Conservation (phyloP, 2,113 vertebrate genomes). For the Phyllopteryx taeniolatus region DNA sequence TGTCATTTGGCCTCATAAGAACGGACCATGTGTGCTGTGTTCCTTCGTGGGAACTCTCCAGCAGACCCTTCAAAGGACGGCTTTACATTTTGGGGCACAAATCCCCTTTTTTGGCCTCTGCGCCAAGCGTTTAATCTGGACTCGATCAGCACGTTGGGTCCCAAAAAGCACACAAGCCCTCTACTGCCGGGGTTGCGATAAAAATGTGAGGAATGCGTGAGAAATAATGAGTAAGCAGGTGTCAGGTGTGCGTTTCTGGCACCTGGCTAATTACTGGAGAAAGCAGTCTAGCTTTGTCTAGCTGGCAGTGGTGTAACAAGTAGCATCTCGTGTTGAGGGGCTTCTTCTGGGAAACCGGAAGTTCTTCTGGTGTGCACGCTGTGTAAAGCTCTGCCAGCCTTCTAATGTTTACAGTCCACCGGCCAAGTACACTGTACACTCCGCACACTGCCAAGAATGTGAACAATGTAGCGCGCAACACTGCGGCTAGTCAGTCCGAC, state of each 20-base stretch:
- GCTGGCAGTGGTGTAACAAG: background rate
- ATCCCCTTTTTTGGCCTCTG: background rate
- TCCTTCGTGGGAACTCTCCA: background rate
- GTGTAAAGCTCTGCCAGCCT: background rate
- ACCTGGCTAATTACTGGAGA: constrained; percentile 4
- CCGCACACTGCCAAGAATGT: background rate
- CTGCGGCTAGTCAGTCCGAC: background rate
- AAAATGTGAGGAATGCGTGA: background rate
- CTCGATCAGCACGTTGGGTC: background rate
- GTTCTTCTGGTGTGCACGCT: background rate
- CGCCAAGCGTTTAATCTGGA: background rate
- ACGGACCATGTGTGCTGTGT: background rate
- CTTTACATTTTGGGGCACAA: background rate
- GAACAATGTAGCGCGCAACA: constrained; percentile 3
- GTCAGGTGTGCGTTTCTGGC: background rate
- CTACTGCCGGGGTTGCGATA: no score
- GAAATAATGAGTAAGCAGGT: background rate
- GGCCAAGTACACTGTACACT: background rate
- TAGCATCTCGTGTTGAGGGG: background rate
- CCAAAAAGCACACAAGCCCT: background rate
- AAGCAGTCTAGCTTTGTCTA: constrained; percentile 1
- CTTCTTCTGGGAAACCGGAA: background rate
- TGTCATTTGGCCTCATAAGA: background rate
- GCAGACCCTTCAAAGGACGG: background rate
- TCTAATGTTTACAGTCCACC: background rate